Conservation (phyloP, 2,113 vertebrate species). For the Amazona guildingii region DNA sequence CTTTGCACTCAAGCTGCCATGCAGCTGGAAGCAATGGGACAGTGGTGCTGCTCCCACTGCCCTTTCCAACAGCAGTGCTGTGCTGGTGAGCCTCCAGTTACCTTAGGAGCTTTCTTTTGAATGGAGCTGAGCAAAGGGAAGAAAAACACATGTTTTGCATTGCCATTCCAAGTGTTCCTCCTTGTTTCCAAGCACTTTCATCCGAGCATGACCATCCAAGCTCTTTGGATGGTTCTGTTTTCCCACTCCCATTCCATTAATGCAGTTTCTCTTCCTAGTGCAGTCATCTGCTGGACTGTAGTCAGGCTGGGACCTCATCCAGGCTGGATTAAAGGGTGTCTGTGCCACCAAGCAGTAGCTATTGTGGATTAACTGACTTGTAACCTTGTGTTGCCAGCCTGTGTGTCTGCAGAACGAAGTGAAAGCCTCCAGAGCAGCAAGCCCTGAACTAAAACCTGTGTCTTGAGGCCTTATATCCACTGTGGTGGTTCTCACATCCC, state of each 20-base stretch:
- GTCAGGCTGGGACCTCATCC: neutral
- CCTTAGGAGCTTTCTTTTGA: neutral
- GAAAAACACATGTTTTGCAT: neutral
- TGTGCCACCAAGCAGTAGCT: neutral
- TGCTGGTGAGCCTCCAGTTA: neutral
- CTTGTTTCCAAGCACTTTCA: accelerated
- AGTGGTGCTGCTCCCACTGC: neutral
- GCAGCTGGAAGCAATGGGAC: neutral
- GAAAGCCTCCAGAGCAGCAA: neutral
- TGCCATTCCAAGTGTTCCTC: accelerated
- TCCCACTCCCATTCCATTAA: neutral
- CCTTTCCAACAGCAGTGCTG: neutral
- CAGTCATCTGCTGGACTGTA: neutral
- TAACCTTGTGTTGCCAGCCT: neutral
- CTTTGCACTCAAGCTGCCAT: neutral
- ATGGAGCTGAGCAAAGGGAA: neutral
- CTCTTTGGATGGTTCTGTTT: neutral
- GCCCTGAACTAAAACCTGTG: neutral
- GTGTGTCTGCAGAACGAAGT: neutral
- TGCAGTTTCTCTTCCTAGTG: neutral
- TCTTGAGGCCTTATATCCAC: neutral
- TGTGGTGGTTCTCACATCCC: neutral
- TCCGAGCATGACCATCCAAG: neutral
- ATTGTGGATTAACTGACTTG: accelerated
- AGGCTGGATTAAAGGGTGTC: neutral